A percentile compares a stretch with the other conserved stretches of the same genome.
These are phyloP conservation scores for Ispidina picta DNA, from an alignment of 2,797 vertebrate species.

Conservation along the genomic window DNA sequence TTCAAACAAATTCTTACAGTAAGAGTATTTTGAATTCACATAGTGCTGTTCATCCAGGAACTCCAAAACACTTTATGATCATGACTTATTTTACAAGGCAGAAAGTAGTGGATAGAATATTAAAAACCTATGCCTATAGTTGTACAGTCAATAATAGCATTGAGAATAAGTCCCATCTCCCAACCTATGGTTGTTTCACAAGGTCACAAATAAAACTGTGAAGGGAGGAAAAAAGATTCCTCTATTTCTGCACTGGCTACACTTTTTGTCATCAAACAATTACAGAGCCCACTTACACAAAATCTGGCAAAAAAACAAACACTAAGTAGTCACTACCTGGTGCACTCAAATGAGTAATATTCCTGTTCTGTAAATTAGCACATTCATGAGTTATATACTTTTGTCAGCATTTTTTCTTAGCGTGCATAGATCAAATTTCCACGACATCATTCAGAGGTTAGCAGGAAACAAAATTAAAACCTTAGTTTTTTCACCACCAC, in stretches of 20 bases:
- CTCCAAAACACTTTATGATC: background rate
- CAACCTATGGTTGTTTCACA: background rate
- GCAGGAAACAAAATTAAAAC: conserved; percentile 49
- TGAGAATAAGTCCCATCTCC: background rate
- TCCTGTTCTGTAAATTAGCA: conserved; percentile 42
- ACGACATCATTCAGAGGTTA: conserved; percentile 49
- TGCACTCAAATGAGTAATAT: conserved; percentile 6
- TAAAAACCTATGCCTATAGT: background rate
- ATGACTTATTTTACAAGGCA: background rate
- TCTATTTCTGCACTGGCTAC: background rate
- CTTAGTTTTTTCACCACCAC: conserved; percentile 7
- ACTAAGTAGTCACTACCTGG: background rate
- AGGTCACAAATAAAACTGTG: background rate
- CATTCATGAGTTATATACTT: conserved; percentile 26
- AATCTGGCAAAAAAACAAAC: background rate
- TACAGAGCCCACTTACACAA: background rate
- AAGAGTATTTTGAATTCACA: background rate
- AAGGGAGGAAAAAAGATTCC: background rate
- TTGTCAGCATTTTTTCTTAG: conserved; percentile 36
- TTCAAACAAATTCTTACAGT: background rate
- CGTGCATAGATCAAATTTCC: background rate
- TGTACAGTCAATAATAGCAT: background rate
- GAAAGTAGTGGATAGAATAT: background rate
- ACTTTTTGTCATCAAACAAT: background rate
- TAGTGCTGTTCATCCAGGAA: background rate